These are phyloP conservation scores for Elegia similella DNA, from an alignment of 2,888 invertebrate species.

Conservation along the genomic window DNA sequence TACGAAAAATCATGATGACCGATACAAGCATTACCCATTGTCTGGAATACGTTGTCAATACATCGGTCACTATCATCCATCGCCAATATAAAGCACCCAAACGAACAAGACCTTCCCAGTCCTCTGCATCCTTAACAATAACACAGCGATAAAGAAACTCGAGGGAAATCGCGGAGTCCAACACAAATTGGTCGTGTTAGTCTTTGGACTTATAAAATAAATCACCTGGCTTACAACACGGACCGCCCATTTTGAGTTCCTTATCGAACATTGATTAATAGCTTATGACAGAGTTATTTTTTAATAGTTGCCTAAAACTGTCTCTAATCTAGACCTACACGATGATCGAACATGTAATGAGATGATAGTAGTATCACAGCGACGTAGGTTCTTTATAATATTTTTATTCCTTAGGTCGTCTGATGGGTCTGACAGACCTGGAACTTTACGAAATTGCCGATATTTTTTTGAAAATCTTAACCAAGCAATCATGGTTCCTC, in stretches of 20 bases:
- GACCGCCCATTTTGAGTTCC: constrained; percentile 69
- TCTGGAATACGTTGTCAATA: constrained; percentile 54
- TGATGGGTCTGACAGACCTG: no score
- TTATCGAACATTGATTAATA: constrained; percentile 78
- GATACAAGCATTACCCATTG: constrained; percentile 59
- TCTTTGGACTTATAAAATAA: constrained; percentile 62
- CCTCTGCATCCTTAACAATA: constrained; percentile 19
- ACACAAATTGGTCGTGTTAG: constrained; percentile 35
- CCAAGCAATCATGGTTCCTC: no score
- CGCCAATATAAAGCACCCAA: constrained; percentile 52
- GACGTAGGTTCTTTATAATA: constrained; percentile 5
- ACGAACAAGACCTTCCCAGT: constrained; percentile 29
- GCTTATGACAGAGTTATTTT: constrained; percentile 65
- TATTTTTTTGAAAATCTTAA: no score
- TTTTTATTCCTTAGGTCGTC: no score
- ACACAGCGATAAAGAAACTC: constrained; percentile 2
- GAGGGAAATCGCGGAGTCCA: constrained; percentile 25
- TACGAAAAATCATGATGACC: constrained; percentile 38
- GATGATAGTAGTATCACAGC: constrained; percentile 17
- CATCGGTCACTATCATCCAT: constrained; percentile 50
- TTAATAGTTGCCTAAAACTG: constrained; percentile 60
- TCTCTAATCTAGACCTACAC: constrained; percentile 44
- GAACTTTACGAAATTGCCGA: no score
- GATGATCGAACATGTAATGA: constrained; percentile 30
- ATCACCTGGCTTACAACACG: constrained; percentile 61